Conservation (phyloP, 2,888 invertebrate genomes). For the Thera britannica region DNA sequence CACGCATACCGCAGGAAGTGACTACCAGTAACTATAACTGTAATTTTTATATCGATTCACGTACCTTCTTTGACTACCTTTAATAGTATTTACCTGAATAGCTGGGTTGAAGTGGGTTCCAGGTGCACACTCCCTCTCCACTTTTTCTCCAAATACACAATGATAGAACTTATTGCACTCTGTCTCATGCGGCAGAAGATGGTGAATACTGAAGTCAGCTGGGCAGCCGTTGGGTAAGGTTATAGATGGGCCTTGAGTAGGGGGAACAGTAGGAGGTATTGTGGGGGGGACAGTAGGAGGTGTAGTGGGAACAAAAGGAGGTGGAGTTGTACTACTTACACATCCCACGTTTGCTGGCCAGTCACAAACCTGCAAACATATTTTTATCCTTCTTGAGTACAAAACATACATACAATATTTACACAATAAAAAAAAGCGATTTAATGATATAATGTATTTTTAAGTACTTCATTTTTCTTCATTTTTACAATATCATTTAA, state of each 20-base stretch:
- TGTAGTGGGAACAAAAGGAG: neutral
- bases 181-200: constrained; percentile 56
- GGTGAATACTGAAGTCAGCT: constrained; percentile 45
- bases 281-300: constrained; percentile 5
- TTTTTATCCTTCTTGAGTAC: neutral
- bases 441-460: too few relatives aligned
- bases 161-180: constrained; percentile 60
- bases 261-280: neutral
- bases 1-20: too few relatives aligned
- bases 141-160: constrained; percentile 54
- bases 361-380: neutral
- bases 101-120: constrained; percentile 57
- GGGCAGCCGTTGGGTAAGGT: constrained; percentile 57
- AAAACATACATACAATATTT: too few relatives aligned
- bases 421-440: too few relatives aligned
- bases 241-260: constrained; percentile 22
- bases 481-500: too few relatives aligned
- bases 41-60: too few relatives aligned
- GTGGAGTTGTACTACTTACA: neutral
- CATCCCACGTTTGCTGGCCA: neutral
- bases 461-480: too few relatives aligned
- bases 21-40: too few relatives aligned
- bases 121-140: constrained; percentile 47
- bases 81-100: constrained; percentile 49
- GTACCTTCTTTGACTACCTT: too few relatives aligned